phyloP scores from a whole-genome alignment of 2,888 invertebrate species.

The Empis livida region DNA sequence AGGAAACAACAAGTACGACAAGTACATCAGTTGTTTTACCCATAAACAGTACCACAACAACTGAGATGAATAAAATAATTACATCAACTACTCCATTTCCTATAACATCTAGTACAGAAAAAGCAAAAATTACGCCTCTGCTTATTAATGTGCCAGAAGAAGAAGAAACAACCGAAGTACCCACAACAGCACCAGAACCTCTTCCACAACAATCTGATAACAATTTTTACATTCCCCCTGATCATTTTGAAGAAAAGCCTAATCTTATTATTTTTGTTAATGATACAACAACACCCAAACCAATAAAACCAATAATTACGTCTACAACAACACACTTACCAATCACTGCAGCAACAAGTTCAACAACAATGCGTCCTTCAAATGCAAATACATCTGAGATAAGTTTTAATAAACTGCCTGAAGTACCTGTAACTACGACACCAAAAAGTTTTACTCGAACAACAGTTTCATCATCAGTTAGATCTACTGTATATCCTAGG shows the following conservation, averaged over 20 bases:
- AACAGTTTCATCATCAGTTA: constrained; percentile 37
- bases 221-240: constrained; percentile 9
- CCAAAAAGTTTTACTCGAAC: constrained; percentile 40
- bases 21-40: constrained; percentile 11
- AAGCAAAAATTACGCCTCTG: constrained; percentile 19
- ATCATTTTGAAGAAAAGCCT: constrained; percentile 25
- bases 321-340: constrained; percentile 28
- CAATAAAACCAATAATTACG: constrained; percentile 21
- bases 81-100: constrained; percentile 12
- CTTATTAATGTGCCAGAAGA: constrained; percentile 28
- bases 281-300: constrained; percentile 24
- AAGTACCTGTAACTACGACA: constrained; percentile 26
- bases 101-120: too few species aligned
- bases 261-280: constrained; percentile 33
- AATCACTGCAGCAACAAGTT: constrained; percentile 28
- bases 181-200: background rate
- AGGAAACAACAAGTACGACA: constrained; percentile 20
- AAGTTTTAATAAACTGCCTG: constrained; percentile 27
- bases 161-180: constrained; percentile 17
- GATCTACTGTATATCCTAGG: constrained; percentile 27
- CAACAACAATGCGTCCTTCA: constrained; percentile 13
- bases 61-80: background rate
- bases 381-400: constrained; percentile 13
- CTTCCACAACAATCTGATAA: background rate
- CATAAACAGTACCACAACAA: background rate